Conservation (phyloP, 2,113 vertebrate species). For the Chloropsis hardwickii region DNA sequence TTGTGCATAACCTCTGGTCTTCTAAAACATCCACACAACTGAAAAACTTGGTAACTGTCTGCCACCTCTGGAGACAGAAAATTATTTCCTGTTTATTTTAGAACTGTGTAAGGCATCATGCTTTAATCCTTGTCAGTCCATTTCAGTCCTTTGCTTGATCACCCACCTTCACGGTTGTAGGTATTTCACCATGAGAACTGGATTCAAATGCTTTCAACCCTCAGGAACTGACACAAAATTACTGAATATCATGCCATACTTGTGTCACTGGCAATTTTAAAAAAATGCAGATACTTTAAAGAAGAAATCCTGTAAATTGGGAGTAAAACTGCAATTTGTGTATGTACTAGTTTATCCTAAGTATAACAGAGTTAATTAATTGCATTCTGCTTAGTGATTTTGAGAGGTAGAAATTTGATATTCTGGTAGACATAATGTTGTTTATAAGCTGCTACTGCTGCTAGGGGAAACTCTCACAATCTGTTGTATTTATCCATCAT, state of each 20-base stretch:
- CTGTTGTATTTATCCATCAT: neutral
- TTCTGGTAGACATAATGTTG: neutral
- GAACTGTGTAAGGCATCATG: neutral
- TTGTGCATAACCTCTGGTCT: neutral
- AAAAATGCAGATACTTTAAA: neutral
- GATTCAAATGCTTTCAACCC: neutral
- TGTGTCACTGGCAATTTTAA: neutral
- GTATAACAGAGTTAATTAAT: neutral
- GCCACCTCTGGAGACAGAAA: neutral
- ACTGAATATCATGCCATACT: neutral
- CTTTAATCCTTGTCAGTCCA: neutral
- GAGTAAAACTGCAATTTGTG: neutral
- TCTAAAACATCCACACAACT: neutral
- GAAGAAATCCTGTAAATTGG: neutral
- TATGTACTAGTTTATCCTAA: neutral
- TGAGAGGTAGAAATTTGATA: neutral
- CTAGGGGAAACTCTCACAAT: neutral
- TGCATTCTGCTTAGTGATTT: neutral
- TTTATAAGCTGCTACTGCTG: neutral
- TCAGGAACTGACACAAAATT: neutral
- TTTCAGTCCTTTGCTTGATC: neutral
- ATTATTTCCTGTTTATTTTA: neutral
- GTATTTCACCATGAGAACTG: neutral
- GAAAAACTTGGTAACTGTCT: neutral
- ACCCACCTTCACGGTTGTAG: rapidly evolving